These are phyloP conservation scores for Smittia aterrima DNA, from an alignment of 2,888 invertebrate genomes.

Conservation along the genomic window DNA sequence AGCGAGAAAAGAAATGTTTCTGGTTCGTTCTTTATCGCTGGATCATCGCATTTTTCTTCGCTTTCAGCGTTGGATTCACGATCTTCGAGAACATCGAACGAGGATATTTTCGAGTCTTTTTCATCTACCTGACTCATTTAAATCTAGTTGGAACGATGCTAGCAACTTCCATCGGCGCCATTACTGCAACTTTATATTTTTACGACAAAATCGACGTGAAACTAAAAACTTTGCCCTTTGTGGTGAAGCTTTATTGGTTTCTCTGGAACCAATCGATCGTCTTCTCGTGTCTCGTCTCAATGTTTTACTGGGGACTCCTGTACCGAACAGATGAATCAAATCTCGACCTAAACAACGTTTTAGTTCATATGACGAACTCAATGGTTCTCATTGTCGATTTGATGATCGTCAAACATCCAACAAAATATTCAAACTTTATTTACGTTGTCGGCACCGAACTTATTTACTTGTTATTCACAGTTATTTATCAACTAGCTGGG, in stretches of 20 bases:
- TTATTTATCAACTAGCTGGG: neutral
- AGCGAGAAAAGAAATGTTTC: neutral
- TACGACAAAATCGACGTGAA: neutral
- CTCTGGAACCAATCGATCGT: neutral
- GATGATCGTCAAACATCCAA: neutral
- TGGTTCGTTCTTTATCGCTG: neutral
- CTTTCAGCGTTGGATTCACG: neutral
- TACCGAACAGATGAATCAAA: neutral
- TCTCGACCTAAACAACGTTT: slow-evolving; percentile 8
- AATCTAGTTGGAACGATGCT: neutral
- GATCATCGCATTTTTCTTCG: neutral
- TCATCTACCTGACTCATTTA: slow-evolving; percentile 18
- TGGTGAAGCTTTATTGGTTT: neutral
- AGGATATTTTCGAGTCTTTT: neutral
- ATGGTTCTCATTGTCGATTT: slow-evolving; percentile 4
- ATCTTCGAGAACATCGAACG: neutral
- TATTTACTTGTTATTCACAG: neutral
- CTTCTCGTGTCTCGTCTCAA: neutral
- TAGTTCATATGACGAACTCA: slow-evolving; percentile 11
- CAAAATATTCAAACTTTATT: neutral
- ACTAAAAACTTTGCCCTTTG: neutral
- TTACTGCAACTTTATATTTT: neutral
- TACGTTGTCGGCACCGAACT: neutral
- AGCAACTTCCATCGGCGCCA: neutral
- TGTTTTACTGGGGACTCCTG: neutral